Evolutionary conservation across 2,888 invertebrate genomes (phyloP).

Genomic region (Empis stercorea): DNA sequence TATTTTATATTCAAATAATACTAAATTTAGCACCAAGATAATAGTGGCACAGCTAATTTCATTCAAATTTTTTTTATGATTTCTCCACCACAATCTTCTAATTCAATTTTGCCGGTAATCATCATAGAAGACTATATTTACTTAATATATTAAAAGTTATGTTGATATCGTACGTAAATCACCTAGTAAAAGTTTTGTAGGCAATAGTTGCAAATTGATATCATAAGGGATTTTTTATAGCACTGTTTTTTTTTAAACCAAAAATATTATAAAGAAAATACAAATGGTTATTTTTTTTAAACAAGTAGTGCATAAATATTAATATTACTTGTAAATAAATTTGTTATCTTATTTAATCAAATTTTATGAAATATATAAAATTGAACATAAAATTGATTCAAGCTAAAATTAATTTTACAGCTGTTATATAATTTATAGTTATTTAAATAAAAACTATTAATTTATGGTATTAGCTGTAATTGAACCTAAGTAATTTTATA

Average conservation of each 20-base stretch:
- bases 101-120: too few species aligned
- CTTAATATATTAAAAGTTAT: too few species aligned
- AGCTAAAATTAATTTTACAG: background rate
- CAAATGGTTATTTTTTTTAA: too few species aligned
- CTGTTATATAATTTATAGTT: background rate
- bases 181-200: slow-evolving; percentile 9
- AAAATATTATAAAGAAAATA: background rate
- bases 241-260: background rate
- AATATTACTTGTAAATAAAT: too few species aligned
- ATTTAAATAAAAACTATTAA: background rate
- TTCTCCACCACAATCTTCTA: too few species aligned
- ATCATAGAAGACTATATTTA: too few species aligned
- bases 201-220: slow-evolving; percentile 11
- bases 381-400: background rate
- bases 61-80: too few species aligned
- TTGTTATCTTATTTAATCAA: too few species aligned
- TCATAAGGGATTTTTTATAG: background rate
- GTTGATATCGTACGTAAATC: slow-evolving; percentile 8
- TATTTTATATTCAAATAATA: too few species aligned
- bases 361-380: background rate
- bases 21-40: too few species aligned
- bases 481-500: background rate
- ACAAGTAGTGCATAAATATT: too few species aligned
- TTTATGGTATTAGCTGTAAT: background rate
- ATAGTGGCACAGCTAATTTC: too few species aligned